Evolutionary conservation across 2,113 vertebrate genomes (phyloP), one percentile per base, ranked within the genome.

Genomic region (Poeciliopsis occidentalis): DNA sequence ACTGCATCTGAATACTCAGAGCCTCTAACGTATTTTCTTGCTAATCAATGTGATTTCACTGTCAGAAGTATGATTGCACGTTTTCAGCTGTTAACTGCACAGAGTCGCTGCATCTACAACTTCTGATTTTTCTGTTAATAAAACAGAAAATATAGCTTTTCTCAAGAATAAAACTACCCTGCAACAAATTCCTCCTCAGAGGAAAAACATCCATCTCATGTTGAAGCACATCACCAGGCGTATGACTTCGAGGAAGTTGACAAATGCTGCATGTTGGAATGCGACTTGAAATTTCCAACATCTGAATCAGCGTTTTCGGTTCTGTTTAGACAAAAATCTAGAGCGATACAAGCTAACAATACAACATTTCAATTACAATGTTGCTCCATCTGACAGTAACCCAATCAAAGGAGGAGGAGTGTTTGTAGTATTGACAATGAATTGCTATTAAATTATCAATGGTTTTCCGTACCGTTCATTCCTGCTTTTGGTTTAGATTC

Each of bases 221-320:
- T 65, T 51, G 72, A 75, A 72, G 63, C 77, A 77, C 71, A 77
- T 32, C 71, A 79, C 51, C 57, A 39, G 67, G 39, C 68, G 26
- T 73, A 12, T 85, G 82, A 87, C 71, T 3, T 78, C 63, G 13
- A 75, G 72, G 80, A 86, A 81, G 84, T 85, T 78, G 67, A 83
- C 67, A 73, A 81, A 86, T 71, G 60, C 76, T 72, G 64, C 29
- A 30, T 4, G 62, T 19, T 57, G 73, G 61, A 83, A 74, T 73
- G 75, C 76, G 78, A 80, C 70, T 71, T 39, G 70, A 78, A 70
- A 27, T 67, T 64, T 76, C 61, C 27, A 22, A 15, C 4, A 57
- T 78, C 31, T 44, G 67, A 60, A 39, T 61, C 41, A 69, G 78
- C 32, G 44, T 57, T 77, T 67, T 68, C 32, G 24, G 17, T 69